Percentiles rank a stretch among this genome's conserved stretches.
Evolutionary conservation across 2,113 vertebrate species (phyloP).

Genomic region (Clarias gariepinus): DNA sequence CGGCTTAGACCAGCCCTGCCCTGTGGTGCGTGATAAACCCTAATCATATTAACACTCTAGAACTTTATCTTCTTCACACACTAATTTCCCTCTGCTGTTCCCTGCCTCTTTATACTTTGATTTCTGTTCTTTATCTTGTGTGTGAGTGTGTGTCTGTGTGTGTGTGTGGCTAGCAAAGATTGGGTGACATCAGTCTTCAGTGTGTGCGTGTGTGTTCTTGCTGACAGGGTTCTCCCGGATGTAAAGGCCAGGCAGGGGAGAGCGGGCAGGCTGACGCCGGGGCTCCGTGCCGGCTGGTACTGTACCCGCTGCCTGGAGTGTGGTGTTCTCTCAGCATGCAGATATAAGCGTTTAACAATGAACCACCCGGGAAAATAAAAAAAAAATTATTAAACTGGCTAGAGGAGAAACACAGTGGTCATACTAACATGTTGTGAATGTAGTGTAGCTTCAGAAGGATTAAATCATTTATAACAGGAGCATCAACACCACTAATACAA

Average conservation of each 20-base stretch:
- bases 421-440: background rate
- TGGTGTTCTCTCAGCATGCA: slow-evolving; percentile 10
- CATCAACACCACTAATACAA: background rate
- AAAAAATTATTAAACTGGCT: background rate
- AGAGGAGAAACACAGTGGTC: background rate
- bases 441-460: background rate
- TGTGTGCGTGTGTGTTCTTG: slow-evolving; percentile 37
- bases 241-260: slow-evolving; percentile 52
- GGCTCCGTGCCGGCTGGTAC: slow-evolving; percentile 58
- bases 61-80: background rate
- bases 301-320: slow-evolving; percentile 51
- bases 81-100: slow-evolving; percentile 9
- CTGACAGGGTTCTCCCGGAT: slow-evolving; percentile 54
- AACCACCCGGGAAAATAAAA: background rate
- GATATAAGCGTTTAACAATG: background rate
- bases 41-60: background rate
- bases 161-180: slow-evolving; percentile 11
- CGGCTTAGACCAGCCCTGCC: slow-evolving; percentile 83
- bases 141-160: slow-evolving; percentile 2
- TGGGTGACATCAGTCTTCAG: slow-evolving; percentile 6
- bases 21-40: slow-evolving; percentile 72
- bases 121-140: slow-evolving; percentile 12
- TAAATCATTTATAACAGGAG: background rate
- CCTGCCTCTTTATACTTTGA: slow-evolving; percentile 29
- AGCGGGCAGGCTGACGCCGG: slow-evolving; percentile 42